A percentile compares a stretch with the other conserved stretches of the same genome.
phyloP scores from a whole-genome alignment of 92 coral and sea anemone species.

The Actinernus sp. region DNA sequence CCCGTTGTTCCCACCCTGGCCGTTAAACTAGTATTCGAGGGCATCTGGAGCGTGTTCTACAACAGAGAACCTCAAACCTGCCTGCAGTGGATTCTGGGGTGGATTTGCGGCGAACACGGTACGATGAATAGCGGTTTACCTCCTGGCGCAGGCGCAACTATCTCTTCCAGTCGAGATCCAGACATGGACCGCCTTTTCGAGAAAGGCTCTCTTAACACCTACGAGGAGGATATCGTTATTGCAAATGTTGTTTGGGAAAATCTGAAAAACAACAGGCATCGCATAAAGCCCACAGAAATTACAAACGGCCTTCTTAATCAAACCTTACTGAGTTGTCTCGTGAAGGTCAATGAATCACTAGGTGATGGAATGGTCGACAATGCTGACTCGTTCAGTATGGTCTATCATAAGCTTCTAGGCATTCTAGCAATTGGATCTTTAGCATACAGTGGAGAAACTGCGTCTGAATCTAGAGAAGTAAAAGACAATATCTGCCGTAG shows the following conservation, averaged over 20 bases:
- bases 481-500: no score
- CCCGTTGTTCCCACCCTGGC: conserved; percentile 31
- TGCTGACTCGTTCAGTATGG: no score
- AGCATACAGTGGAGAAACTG: no score
- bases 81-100: conserved; percentile 75
- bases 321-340: no score
- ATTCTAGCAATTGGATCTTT: no score
- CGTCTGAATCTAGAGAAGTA: no score
- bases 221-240: conserved; percentile 41
- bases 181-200: conserved; percentile 70
- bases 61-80: conserved; percentile 32
- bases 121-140: conserved; percentile 9
- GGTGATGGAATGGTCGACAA: no score
- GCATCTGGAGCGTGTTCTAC: conserved; percentile 46
- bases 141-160: neutral
- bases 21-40: conserved; percentile 2
- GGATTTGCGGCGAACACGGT: conserved; percentile 29
- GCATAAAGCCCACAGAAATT: no score
- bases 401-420: no score
- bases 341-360: no score
- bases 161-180: conserved; percentile 4
- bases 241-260: conserved; percentile 26
- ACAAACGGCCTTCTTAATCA: no score
- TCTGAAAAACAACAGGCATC: conserved; percentile 9
- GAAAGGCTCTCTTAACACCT: conserved; percentile 59